Base-by-base conservation (phyloP, 92 coral and sea anemone genomes). In the Epizoanthus fatuus region DNA sequence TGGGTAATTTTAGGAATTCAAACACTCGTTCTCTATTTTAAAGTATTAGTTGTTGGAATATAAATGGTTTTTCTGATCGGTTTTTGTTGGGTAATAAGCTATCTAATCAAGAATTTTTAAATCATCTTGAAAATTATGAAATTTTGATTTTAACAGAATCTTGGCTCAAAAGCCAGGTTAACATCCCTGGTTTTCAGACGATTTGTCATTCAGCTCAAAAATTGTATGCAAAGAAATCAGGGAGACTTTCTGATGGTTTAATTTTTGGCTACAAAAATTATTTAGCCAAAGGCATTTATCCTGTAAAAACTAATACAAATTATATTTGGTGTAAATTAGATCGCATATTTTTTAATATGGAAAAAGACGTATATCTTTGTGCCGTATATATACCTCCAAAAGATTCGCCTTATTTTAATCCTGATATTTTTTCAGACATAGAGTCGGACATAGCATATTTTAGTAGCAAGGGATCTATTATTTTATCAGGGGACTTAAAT, bases 171-270 rank as follows among this genome's bases (percentile, higher is more conserved):
- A 58, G 10, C 45, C 14, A 35, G 16, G n/a, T 40, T 22, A 12
- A 49, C 59, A 15, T 73, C 59, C 79, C 79, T 29, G 32, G 32
- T 73, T 73, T 45, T 49, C 25, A 22, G 62, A 73, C 15, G 59
- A 7, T 73, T 49, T 73, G 25, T 22, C 25, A 22, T 22, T 22
- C 25, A 22, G 25, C 25, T 22, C 25, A 22, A 22, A 22, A 22
- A 22, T 22, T 72, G 77, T 4, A 68, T 16, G 25, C 59, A 9
- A 42, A 70, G 39, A 83, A 32, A 83, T 56, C 69, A 12, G 87
- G 87, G 15, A 83, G 87, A 71, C 51, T n/a, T 17, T 83, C 87
- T 9, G 87, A 71, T 70, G 87, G 87, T 32, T 22, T 83, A 25
- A 55, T 56, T 71, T 32, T 47, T 83, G 25, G 87, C 80, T n/a